phyloP scores from a whole-genome alignment of 1,140 invertebrate genomes.

The Drosophila lowei region DNA sequence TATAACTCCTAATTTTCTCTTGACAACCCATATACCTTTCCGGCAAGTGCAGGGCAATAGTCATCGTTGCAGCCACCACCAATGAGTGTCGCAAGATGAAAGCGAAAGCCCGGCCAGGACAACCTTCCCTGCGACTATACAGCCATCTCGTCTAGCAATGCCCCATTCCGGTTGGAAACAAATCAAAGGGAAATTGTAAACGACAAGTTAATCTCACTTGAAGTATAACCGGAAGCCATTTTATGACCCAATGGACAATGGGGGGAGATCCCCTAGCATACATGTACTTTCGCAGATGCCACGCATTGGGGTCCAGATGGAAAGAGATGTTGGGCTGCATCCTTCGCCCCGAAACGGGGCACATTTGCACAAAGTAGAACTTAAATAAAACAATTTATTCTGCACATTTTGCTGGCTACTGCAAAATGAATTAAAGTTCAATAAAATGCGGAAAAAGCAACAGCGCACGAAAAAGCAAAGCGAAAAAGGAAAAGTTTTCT shows the following conservation, averaged over 20 bases:
- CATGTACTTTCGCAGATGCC: not conserved
- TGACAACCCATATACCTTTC: slow-evolving; percentile 5
- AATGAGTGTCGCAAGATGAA: slow-evolving; percentile 54
- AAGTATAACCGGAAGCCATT: slow-evolving; percentile 82
- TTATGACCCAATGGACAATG: slow-evolving; percentile 79
- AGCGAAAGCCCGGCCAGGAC: slow-evolving; percentile 50
- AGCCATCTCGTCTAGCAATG: slow-evolving; percentile 1
- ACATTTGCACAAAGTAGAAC: slow-evolving; percentile 52
- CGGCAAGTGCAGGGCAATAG: slow-evolving; percentile 11
- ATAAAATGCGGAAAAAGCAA: slow-evolving; percentile 50
- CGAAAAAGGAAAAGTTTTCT: slow-evolving; percentile 26
- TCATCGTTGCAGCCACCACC: slow-evolving; percentile 7
- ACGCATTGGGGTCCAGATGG: no score
- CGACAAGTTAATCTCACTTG: slow-evolving; percentile 83
- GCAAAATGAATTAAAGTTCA: slow-evolving; percentile 73
- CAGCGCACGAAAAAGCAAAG: slow-evolving; percentile 2
- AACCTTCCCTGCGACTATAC: slow-evolving; percentile 10
- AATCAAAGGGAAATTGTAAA: slow-evolving; percentile 83
- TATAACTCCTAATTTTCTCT: not conserved
- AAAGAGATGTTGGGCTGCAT: slow-evolving; percentile 42
- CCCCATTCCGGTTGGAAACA: slow-evolving; percentile 54
- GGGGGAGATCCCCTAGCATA: slow-evolving; percentile 10
- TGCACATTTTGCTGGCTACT: slow-evolving; percentile 49
- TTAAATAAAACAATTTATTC: slow-evolving; percentile 76
- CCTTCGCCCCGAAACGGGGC: slow-evolving; percentile 23